phyloP scores from a whole-genome alignment of 30 jellyfish, hydroid and myxozoan genomes.

The Aurelia coerulea region DNA sequence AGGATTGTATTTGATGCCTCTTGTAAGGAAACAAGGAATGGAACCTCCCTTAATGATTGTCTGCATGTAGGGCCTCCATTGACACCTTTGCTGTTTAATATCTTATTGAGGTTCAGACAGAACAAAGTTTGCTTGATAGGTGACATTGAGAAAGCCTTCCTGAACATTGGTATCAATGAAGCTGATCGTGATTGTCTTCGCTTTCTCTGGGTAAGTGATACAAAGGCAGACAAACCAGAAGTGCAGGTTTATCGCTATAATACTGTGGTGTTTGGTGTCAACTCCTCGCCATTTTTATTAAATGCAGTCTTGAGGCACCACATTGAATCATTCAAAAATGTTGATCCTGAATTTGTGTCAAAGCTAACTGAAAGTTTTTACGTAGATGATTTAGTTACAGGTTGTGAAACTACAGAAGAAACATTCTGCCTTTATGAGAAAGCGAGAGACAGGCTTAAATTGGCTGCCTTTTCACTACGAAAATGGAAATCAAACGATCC shows the following conservation, averaged over 20 bases:
- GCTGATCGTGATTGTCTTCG: conserved; percentile 61
- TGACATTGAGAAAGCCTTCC: conserved; percentile 40
- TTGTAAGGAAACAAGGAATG: not conserved
- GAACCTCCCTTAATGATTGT: too few species aligned
- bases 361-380: conserved; percentile 18
- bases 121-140: conserved; percentile 8
- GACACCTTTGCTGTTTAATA: conserved; percentile 43
- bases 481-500: conserved; percentile 44
- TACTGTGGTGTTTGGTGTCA: conserved; percentile 39
- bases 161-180: conserved; percentile 34
- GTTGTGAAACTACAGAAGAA: conserved; percentile 7
- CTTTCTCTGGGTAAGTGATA: conserved; percentile 56
- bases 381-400: conserved; percentile 30
- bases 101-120: conserved; percentile 26
- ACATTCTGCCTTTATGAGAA: conserved; percentile 18
- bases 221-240: conserved; percentile 1
- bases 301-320: conserved; percentile 58
- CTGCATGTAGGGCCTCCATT: conserved; percentile 14
- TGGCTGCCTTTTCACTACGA: conserved; percentile 31
- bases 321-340: conserved; percentile 9
- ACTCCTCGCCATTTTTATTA: conserved; percentile 40
- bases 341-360: conserved; percentile 37
- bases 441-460: conserved; percentile 10
- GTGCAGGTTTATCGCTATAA: conserved; percentile 9
- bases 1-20: conserved; percentile 41